Conservation (phyloP, 2,797 vertebrate genomes). For the Chrysocyon brachyurus region DNA sequence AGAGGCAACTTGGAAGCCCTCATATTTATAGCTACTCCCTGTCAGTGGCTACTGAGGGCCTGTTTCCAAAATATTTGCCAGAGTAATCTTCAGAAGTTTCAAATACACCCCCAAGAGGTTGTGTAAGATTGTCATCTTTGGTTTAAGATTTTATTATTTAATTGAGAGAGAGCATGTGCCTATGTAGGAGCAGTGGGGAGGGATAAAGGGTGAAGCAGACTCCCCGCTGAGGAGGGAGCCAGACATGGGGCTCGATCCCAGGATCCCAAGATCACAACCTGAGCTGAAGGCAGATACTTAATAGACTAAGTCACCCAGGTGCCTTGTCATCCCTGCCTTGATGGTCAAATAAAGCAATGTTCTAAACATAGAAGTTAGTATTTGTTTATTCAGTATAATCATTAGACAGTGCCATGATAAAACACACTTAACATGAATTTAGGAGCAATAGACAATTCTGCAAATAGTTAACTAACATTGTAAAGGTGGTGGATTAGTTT, state of each 20-base stretch:
- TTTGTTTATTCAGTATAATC: not conserved
- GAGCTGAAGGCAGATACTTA: too few species aligned
- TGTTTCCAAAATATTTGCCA: not conserved
- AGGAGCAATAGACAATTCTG: not conserved
- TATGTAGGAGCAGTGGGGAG: not conserved
- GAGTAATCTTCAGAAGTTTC: not conserved
- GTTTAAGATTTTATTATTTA: not conserved
- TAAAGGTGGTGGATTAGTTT: not conserved
- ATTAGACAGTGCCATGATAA: not conserved
- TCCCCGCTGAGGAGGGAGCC: too few species aligned
- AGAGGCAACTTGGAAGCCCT: not conserved
- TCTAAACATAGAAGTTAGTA: not conserved
- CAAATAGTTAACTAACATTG: not conserved
- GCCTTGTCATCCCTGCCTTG: not conserved
- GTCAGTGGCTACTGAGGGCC: not conserved
- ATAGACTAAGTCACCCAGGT: too few species aligned
- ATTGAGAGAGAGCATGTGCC: not conserved
- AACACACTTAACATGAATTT: not conserved
- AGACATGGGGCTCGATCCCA: too few species aligned
- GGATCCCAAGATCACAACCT: too few species aligned
- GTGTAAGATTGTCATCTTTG: not conserved
- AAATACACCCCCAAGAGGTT: not conserved
- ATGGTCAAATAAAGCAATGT: not conserved
- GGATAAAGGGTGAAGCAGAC: too few species aligned
- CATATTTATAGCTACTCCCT: not conserved